These are phyloP conservation scores for Pitta sordida DNA, from an alignment of 2,113 vertebrate species.

Conservation along the genomic window DNA sequence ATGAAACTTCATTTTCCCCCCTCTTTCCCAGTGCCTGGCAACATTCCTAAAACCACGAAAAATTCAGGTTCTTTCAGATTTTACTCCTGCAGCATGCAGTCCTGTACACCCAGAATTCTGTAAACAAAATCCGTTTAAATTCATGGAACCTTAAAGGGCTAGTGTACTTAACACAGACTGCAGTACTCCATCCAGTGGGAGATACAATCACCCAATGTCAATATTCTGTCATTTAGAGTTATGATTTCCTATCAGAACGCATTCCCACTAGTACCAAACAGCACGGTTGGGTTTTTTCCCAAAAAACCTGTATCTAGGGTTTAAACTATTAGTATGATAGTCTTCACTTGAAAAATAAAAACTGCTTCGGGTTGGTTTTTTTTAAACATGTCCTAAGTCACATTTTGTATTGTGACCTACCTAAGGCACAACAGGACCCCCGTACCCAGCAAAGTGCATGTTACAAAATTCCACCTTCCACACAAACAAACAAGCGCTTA, in stretches of 20 bases:
- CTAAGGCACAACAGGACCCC: background rate
- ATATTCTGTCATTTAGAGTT: background rate
- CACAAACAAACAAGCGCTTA: background rate
- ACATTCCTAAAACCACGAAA: background rate
- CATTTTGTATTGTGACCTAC: background rate
- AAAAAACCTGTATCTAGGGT: background rate
- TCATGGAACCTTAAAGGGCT: background rate
- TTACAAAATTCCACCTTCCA: background rate
- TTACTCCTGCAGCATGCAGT: background rate
- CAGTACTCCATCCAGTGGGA: background rate
- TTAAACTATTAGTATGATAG: background rate
- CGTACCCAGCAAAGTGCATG: background rate
- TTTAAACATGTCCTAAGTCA: background rate
- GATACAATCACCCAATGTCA: background rate
- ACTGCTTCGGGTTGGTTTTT: background rate
- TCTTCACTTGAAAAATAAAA: background rate
- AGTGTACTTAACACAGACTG: background rate
- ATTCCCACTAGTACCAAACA: background rate
- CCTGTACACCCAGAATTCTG: background rate
- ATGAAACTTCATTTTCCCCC: background rate
- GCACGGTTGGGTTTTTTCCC: accelerated
- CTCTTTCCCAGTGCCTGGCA: background rate
- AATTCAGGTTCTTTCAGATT: no score
- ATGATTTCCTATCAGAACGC: background rate
- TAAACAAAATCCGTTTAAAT: background rate